These are phyloP conservation scores for Siderastrea radians DNA, from an alignment of 92 coral and sea anemone genomes.

Conservation along the genomic window DNA sequence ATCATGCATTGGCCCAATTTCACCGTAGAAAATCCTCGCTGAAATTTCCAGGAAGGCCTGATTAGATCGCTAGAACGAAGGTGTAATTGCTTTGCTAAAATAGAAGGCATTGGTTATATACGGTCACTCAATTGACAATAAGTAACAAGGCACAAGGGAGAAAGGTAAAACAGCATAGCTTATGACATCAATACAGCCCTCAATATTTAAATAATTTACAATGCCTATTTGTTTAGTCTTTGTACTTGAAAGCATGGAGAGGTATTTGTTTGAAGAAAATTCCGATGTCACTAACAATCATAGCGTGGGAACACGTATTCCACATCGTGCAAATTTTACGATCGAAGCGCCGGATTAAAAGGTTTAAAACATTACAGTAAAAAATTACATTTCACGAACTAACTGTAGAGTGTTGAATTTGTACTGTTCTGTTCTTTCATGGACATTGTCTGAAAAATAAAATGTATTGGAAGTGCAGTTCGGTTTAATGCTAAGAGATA, in stretches of 20 bases:
- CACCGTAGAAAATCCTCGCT: no score
- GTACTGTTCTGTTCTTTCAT: no score
- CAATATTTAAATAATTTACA: background rate
- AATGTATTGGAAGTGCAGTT: no score
- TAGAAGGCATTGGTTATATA: no score
- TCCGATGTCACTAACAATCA: conserved; percentile 41
- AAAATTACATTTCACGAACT: background rate
- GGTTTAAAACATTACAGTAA: background rate
- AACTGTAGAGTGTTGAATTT: background rate
- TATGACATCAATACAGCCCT: background rate
- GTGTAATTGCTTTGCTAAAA: no score
- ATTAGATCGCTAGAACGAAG: no score
- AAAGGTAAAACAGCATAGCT: background rate
- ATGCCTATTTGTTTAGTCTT: conserved; percentile 24
- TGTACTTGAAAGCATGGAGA: background rate
- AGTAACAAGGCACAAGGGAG: no score
- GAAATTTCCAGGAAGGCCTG: no score
- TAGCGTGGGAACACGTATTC: background rate
- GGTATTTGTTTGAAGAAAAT: conserved; percentile 22
- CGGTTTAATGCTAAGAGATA: no score
- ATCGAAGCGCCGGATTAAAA: background rate
- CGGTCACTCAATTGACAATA: no score
- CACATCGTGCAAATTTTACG: background rate
- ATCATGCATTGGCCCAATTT: no score
- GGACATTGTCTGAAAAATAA: no score